Conservation (phyloP, 2,113 vertebrate genomes). For the Argyrosomus japonicus region DNA sequence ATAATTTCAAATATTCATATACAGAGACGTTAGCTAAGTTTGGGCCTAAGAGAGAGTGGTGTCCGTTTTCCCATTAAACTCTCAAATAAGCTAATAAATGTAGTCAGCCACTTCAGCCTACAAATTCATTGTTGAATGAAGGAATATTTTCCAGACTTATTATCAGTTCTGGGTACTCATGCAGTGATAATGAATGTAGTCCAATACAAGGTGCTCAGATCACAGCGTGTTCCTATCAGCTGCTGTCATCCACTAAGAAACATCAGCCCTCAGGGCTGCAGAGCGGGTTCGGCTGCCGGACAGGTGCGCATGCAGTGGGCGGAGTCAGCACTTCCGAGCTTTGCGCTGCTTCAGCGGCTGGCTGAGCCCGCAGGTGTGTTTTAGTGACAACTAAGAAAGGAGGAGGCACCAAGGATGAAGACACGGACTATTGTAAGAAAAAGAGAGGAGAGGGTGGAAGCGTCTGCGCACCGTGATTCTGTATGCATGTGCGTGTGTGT, state of each 20-base stretch:
- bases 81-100: too few species aligned
- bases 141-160: neutral
- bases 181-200: neutral
- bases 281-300: neutral
- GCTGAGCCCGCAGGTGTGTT: neutral
- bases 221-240: neutral
- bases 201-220: neutral
- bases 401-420: neutral
- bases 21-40: too few species aligned
- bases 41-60: too few species aligned
- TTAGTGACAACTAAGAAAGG: too few species aligned
- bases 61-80: too few species aligned
- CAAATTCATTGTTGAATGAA: neutral
- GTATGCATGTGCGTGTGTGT: neutral
- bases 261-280: neutral
- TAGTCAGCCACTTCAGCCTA: too few species aligned
- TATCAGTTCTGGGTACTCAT: neutral
- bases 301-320: neutral
- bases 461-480: neutral
- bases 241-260: neutral
- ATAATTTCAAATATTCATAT: too few species aligned
- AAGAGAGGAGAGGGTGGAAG: neutral
- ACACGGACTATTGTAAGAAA: too few species aligned
- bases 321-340: neutral
- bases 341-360: too few species aligned